phyloP scores from a whole-genome alignment of 2,113 vertebrate genomes.

The Sula dactylatra region DNA sequence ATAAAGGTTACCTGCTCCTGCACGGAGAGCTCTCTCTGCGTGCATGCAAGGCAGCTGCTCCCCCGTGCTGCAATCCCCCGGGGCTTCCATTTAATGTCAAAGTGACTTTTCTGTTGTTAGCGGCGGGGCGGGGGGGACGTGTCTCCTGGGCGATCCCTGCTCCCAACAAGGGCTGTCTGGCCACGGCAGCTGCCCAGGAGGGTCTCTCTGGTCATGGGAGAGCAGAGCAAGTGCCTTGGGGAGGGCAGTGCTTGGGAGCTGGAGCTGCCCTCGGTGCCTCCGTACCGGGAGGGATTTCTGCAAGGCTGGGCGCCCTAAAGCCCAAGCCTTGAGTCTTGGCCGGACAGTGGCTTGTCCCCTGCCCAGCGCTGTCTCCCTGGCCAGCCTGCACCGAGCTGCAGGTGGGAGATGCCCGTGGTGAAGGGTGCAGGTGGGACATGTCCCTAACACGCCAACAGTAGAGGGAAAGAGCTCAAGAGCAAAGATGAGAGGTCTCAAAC shows the following conservation, averaged over 20 bases:
- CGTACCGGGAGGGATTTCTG: background rate
- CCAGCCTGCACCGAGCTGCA: no score
- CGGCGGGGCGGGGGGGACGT: no score
- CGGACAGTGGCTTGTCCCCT: background rate
- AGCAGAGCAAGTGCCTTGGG: background rate
- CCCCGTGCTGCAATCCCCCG: rapidly evolving
- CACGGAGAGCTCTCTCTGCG: background rate
- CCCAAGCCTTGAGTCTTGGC: background rate
- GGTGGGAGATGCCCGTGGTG: background rate
- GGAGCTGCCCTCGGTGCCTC: background rate
- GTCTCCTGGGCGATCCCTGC: background rate
- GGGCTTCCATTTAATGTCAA: background rate
- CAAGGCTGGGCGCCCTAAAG: background rate
- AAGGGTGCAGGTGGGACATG: background rate
- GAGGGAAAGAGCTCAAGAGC: background rate
- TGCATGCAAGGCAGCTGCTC: background rate
- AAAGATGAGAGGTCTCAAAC: background rate
- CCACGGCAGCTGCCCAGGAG: background rate
- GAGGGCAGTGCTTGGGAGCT: background rate
- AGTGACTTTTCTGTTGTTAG: background rate
- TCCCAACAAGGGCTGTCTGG: background rate
- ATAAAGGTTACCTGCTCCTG: background rate
- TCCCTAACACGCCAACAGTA: background rate
- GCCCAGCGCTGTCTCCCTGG: no score
- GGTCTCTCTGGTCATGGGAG: background rate